Conservation (phyloP, 2,113 vertebrate species). For the Chaetops frenatus region DNA sequence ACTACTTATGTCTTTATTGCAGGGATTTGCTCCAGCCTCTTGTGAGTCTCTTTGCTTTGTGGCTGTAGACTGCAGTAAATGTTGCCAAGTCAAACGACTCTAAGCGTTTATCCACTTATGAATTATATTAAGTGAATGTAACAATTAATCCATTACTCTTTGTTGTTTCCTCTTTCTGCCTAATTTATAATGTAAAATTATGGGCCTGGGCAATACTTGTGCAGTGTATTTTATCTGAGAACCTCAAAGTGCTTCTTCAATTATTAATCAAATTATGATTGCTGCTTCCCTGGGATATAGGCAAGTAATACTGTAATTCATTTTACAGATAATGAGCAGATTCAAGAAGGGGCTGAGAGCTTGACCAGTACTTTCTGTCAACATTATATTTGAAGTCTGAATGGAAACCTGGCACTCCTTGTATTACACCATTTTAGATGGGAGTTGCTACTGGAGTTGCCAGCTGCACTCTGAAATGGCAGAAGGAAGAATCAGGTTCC, state of each 20-base stretch:
- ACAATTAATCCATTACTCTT: neutral
- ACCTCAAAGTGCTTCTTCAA: neutral
- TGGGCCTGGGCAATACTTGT: neutral
- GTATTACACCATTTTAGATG: neutral
- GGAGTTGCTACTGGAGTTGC: neutral
- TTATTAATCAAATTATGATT: neutral
- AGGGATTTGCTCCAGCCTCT: neutral
- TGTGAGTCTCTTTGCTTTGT: neutral
- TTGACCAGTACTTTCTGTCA: neutral
- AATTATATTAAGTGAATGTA: neutral
- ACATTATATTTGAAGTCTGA: neutral
- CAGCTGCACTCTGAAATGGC: neutral
- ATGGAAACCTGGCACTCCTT: neutral
- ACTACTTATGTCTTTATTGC: neutral
- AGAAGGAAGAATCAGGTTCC: neutral
- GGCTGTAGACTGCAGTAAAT: neutral
- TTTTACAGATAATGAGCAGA: neutral
- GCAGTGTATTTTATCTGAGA: neutral
- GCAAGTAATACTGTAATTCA: neutral
- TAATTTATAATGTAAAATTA: neutral
- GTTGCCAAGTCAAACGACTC: neutral
- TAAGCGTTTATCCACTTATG: neutral
- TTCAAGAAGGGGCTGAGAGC: neutral
- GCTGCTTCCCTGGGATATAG: neutral
- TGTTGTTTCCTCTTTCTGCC: neutral